phyloP scores from a whole-genome alignment of 2,888 invertebrate species.

The Eupithecia abbreviata region DNA sequence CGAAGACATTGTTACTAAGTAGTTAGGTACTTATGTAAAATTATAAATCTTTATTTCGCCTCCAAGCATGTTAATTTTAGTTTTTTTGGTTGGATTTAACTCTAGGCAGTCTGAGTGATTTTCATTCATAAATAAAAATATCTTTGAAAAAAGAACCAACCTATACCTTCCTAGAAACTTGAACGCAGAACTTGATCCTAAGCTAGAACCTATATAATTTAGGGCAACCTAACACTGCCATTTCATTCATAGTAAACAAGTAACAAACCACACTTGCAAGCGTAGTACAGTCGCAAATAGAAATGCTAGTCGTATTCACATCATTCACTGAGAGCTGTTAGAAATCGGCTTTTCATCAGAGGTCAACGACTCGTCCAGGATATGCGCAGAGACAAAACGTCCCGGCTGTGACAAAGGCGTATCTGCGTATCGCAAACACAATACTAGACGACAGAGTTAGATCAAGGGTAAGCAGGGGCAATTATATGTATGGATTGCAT shows the following conservation, averaged over 20 bases:
- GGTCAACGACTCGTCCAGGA: conserved; percentile 77
- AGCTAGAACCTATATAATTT: background rate
- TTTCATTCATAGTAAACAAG: conserved; percentile 21
- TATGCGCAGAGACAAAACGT: conserved; percentile 78
- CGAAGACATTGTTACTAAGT: too few species aligned
- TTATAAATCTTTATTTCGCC: too few species aligned
- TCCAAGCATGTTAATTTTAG: too few species aligned
- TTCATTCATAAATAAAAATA: too few species aligned
- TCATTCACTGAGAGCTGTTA: conserved; percentile 61
- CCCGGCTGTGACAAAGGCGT: conserved; percentile 59
- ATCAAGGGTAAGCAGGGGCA: background rate
- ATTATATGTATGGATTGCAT: too few species aligned
- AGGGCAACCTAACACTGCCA: background rate
- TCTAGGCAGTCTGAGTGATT: too few species aligned
- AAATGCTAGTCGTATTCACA: conserved; percentile 54
- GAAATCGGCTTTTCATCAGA: conserved; percentile 71
- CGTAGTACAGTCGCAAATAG: conserved; percentile 26
- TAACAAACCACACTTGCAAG: conserved; percentile 17
- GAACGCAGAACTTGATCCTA: background rate
- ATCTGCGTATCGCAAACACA: conserved; percentile 55
- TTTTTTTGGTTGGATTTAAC: too few species aligned
- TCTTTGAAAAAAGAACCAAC: too few species aligned
- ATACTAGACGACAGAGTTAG: conserved; percentile 43
- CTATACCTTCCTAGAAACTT: too few species aligned
- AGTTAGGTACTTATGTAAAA: too few species aligned